A percentile compares a stretch with the other conserved stretches of the same genome.
These are phyloP conservation scores for Rhinogobius similis DNA, from an alignment of 2,113 vertebrate genomes.

Conservation along the genomic window DNA sequence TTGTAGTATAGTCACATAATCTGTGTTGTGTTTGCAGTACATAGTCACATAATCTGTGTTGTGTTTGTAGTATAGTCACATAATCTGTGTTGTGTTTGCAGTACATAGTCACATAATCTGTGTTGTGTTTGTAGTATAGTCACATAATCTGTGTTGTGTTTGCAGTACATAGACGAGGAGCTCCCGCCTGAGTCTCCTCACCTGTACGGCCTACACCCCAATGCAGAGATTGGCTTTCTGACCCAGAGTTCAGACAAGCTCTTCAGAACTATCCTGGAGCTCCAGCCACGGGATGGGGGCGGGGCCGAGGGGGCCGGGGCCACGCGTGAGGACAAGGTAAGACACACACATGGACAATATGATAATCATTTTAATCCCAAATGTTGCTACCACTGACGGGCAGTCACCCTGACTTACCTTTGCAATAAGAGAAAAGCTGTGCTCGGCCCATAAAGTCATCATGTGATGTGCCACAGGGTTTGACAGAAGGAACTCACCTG, in stretches of 20 bases:
- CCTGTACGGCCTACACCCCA: conserved; percentile 94
- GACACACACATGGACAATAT: background rate
- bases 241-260: conserved; percentile 91
- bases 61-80: no score
- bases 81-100: no score
- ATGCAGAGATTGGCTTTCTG: conserved; percentile 93
- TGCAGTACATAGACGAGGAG: conserved; percentile 87
- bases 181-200: conserved; percentile 90
- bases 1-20: no score
- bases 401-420: no score
- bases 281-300: conserved; percentile 86
- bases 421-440: no score
- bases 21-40: no score
- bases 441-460: no score
- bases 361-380: no score
- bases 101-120: background rate
- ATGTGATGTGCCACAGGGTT: no score
- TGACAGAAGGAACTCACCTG: no score
- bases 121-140: conserved; percentile 81
- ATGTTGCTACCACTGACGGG: no score
- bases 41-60: no score
- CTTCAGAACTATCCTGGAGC: conserved; percentile 86
- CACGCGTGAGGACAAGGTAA: conserved; percentile 87
- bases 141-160: conserved; percentile 6
- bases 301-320: conserved; percentile 62